phyloP scores from a whole-genome alignment of 2,888 invertebrate species.

The Phytoseiulus persimilis region DNA sequence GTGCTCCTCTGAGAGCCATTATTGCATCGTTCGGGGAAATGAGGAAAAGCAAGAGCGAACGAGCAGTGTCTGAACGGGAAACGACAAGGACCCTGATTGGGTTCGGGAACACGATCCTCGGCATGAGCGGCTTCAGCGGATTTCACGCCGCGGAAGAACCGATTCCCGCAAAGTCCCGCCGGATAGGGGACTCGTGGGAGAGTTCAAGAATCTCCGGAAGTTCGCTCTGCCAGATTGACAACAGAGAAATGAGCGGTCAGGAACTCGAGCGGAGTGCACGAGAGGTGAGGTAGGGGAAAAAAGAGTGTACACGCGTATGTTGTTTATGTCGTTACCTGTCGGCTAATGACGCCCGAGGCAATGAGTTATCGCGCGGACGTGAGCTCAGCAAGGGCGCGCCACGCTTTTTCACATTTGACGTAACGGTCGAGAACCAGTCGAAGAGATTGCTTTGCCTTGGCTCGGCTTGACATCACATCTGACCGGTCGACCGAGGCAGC shows the following conservation, averaged over 20 bases:
- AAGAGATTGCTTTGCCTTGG: conserved; percentile 5
- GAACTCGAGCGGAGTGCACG: background rate
- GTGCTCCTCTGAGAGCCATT: conserved; percentile 33
- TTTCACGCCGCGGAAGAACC: background rate
- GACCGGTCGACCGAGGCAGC: background rate
- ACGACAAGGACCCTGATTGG: background rate
- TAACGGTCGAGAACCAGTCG: background rate
- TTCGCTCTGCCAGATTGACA: background rate
- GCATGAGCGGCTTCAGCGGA: background rate
- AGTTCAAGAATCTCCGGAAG: too few relatives aligned
- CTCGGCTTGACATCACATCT: background rate
- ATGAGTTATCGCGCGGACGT: background rate
- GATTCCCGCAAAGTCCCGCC: background rate
- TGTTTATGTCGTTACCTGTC: background rate
- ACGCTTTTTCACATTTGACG: background rate
- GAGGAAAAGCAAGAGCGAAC: background rate
- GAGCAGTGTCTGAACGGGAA: background rate
- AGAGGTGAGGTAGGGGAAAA: background rate
- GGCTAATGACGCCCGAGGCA: background rate
- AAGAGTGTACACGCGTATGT: background rate
- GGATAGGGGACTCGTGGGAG: too few relatives aligned
- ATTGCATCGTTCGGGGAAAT: conserved; percentile 19
- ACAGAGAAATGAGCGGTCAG: background rate
- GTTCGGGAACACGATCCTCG: background rate
- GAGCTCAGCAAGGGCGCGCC: background rate